phyloP scores from a whole-genome alignment of 2,797 vertebrate genomes.

The Etheostoma nigrum region DNA sequence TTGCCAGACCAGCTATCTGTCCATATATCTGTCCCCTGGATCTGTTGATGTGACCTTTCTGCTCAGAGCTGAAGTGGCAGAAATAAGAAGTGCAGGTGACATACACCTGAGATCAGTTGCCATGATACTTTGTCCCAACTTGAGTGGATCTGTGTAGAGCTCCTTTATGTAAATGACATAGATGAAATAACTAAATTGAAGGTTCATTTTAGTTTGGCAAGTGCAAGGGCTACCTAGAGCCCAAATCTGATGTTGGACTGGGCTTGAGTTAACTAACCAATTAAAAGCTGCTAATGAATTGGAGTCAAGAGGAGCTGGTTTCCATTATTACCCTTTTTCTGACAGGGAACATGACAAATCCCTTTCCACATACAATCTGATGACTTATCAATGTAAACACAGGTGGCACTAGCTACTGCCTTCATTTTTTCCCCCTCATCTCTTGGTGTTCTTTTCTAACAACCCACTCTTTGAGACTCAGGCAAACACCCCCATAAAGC shows the following conservation, averaged over 20 bases:
- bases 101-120: constrained; percentile 61
- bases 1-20: constrained; percentile 76
- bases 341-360: constrained; percentile 41
- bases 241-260: constrained; percentile 11
- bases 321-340: constrained; percentile 17
- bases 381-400: constrained; percentile 60
- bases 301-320: constrained; percentile 28
- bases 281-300: constrained; percentile 36
- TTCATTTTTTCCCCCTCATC: constrained; percentile 26
- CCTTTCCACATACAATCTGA: constrained; percentile 45
- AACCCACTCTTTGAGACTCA: constrained; percentile 39
- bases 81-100: constrained; percentile 74
- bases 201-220: constrained; percentile 10
- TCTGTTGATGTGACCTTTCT: constrained; percentile 83
- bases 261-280: constrained; percentile 25
- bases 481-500: constrained; percentile 54
- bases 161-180: constrained; percentile 14
- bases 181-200: constrained; percentile 15
- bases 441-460: constrained; percentile 55
- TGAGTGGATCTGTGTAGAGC: constrained; percentile 1
- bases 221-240: constrained; percentile 1
- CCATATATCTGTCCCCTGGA: constrained; percentile 81
- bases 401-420: constrained; percentile 57
- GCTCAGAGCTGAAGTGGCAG: constrained; percentile 72
- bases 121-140: constrained; percentile 23